Evolutionary conservation across 2,888 invertebrate genomes (phyloP).

Genomic region (Aphodius sticticus): DNA sequence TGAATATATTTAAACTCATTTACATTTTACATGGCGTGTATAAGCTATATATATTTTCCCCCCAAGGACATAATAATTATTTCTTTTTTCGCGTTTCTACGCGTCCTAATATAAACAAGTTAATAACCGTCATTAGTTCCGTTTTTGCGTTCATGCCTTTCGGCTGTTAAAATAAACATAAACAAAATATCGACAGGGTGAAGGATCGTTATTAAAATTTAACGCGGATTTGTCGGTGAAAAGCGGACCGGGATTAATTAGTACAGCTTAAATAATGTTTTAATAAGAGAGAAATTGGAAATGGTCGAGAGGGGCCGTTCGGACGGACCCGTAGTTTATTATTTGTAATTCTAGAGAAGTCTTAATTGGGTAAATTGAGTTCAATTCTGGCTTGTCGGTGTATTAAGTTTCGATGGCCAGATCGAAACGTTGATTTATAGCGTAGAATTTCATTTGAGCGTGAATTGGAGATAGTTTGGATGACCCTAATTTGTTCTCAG

Average conservation of each 20-base stretch:
- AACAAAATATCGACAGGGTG: background rate
- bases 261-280: background rate
- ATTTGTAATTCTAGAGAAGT: background rate
- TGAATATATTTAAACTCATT: conserved; percentile 4
- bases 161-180: background rate
- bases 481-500: too few species aligned
- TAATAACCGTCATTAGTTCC: background rate
- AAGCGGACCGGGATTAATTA: background rate
- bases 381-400: background rate
- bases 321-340: background rate
- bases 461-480: too few species aligned
- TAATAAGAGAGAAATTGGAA: background rate
- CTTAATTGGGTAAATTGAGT: background rate
- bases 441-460: background rate
- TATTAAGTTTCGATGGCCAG: background rate
- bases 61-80: background rate
- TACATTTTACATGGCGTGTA: background rate
- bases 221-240: background rate
- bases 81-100: background rate
- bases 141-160: background rate
- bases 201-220: background rate
- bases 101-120: background rate
- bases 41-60: background rate
- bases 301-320: background rate
- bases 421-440: background rate